These are phyloP conservation scores for Dioctria linearis DNA, from an alignment of 2,888 invertebrate species.

Conservation along the genomic window DNA sequence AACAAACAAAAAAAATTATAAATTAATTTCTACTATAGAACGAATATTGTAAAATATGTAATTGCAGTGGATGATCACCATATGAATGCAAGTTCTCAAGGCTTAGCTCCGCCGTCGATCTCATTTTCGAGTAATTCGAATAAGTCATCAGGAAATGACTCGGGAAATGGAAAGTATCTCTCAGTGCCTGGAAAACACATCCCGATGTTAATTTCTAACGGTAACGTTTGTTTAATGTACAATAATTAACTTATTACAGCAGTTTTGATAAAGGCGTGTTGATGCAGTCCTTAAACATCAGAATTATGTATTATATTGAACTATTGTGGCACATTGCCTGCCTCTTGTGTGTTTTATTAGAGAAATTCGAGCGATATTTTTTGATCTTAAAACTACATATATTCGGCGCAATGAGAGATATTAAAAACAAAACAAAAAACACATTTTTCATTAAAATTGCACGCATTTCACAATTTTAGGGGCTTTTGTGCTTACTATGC, in stretches of 20 bases:
- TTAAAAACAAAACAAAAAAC: conserved; percentile 45
- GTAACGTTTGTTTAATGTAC: conserved; percentile 25
- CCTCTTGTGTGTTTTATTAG: neutral
- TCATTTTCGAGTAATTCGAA: conserved; percentile 63
- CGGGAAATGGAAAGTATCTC: conserved; percentile 68
- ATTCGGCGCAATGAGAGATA: conserved; percentile 57
- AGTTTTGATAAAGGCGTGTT: conserved; percentile 33
- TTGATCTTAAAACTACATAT: neutral
- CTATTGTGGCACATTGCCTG: neutral
- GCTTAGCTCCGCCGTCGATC: conserved; percentile 64
- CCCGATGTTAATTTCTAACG: conserved; percentile 62
- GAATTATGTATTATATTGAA: conserved; percentile 3
- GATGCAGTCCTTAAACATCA: neutral
- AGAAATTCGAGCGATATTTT: neutral
- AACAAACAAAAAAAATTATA: too few species aligned
- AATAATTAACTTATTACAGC: conserved; percentile 23
- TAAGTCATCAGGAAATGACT: conserved; percentile 63
- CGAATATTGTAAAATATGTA: conserved; percentile 53
- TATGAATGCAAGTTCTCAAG: conserved; percentile 59
- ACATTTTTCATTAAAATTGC: conserved; percentile 36
- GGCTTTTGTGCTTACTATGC: neutral
- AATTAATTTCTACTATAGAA: conserved; percentile 28
- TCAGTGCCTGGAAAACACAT: conserved; percentile 69
- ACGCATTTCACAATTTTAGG: conserved; percentile 9
- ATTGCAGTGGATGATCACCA: conserved; percentile 70